These are phyloP conservation scores for Nephila pilipes DNA, from an alignment of 1,140 invertebrate genomes.

Conservation along the genomic window DNA sequence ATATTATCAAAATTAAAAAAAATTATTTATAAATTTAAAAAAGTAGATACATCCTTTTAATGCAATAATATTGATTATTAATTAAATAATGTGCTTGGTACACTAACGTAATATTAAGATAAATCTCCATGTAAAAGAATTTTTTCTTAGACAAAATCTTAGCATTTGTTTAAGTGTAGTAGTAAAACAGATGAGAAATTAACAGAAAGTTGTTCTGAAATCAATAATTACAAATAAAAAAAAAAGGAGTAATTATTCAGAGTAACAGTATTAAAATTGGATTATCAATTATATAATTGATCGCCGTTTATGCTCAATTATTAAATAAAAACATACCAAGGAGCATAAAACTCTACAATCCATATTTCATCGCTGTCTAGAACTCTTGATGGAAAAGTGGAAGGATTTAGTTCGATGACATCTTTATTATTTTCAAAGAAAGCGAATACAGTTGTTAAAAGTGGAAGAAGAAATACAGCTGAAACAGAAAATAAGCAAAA, in stretches of 20 bases:
- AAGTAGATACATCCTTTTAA: too few relatives aligned
- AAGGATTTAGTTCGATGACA: slow-evolving; percentile 94
- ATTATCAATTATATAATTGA: too few relatives aligned
- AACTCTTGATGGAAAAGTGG: slow-evolving; percentile 94
- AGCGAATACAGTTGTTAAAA: slow-evolving; percentile 14
- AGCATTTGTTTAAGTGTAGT: neutral
- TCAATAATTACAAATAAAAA: neutral
- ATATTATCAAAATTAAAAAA: too few relatives aligned
- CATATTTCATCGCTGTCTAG: slow-evolving; percentile 92
- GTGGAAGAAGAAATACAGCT: slow-evolving; percentile 20
- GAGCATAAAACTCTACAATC: slow-evolving; percentile 97
- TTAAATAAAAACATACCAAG: slow-evolving; percentile 87
- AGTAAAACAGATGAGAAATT: neutral
- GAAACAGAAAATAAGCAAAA: neutral
- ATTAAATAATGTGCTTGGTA: too few relatives aligned
- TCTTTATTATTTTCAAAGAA: slow-evolving; percentile 81
- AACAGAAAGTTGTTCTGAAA: neutral
- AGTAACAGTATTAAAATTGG: too few relatives aligned
- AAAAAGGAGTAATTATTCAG: neutral
- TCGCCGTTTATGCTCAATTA: neutral
- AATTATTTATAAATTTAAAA: too few relatives aligned
- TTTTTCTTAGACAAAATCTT: too few relatives aligned
- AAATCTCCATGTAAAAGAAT: too few relatives aligned
- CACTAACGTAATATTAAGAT: too few relatives aligned
- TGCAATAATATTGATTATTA: too few relatives aligned